phyloP scores from a whole-genome alignment of 2,888 invertebrate genomes.

The Thelaira solivaga region DNA sequence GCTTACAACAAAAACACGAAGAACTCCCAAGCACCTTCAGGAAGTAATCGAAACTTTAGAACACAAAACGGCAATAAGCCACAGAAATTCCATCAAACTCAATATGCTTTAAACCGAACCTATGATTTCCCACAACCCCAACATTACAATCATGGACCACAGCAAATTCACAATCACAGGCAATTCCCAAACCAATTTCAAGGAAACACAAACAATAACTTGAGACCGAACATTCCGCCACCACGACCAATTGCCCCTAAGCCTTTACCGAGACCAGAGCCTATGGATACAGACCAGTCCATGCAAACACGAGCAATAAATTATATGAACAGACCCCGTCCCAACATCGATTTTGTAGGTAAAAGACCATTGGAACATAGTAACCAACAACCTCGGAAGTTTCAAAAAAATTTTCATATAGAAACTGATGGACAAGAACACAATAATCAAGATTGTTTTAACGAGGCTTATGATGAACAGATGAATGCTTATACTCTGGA shows the following conservation, averaged over 20 bases:
- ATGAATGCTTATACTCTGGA: background rate
- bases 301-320: background rate
- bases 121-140: background rate
- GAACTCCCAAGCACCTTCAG: background rate
- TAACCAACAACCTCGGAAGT: background rate
- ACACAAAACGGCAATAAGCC: background rate
- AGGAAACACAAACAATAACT: background rate
- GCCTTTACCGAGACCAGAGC: background rate
- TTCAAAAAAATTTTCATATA: background rate
- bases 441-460: slow-evolving; percentile 21
- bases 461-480: background rate
- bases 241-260: background rate
- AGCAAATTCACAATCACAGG: background rate
- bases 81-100: background rate
- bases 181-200: background rate
- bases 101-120: background rate
- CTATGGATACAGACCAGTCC: background rate
- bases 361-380: background rate
- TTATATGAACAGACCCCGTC: background rate
- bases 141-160: background rate
- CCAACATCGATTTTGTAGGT: background rate
- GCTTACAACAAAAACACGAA: background rate
- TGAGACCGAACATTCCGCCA: background rate
- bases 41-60: background rate
- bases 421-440: background rate